Conservation (phyloP, 2,113 vertebrate genomes). For the Cynocephalus volans region DNA sequence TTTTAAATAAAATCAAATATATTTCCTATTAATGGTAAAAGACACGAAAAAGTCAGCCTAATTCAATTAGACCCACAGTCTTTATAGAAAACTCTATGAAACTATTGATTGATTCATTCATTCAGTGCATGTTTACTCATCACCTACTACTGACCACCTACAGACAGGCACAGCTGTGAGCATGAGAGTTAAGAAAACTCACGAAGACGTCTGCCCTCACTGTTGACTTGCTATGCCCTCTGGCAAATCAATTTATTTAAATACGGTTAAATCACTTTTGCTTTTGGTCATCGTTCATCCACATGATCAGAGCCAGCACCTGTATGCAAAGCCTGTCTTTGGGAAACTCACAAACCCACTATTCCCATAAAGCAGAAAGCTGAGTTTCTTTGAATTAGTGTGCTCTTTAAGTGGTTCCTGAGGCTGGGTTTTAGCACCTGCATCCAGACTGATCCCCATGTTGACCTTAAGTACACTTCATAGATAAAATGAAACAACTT, state of each 20-base stretch:
- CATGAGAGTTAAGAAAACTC: neutral
- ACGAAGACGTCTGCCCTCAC: neutral
- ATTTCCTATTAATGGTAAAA: neutral
- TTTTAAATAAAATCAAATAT: slow-evolving; percentile 38
- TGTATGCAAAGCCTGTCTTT: neutral
- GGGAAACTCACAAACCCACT: neutral
- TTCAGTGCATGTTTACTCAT: neutral
- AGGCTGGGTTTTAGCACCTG: neutral
- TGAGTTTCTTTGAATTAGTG: neutral
- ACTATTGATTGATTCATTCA: neutral
- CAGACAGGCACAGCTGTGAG: neutral
- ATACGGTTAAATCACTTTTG: neutral
- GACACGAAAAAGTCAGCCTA: neutral
- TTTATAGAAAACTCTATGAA: neutral
- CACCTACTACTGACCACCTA: neutral
- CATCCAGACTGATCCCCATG: neutral
- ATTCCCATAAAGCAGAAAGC: neutral
- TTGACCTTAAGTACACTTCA: neutral
- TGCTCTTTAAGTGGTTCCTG: neutral
- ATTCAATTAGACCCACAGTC: neutral
- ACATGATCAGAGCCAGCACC: neutral
- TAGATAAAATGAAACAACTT: neutral
- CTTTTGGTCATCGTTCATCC: slow-evolving; percentile 12
- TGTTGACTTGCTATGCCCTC: neutral
- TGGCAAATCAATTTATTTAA: neutral